These are phyloP conservation scores for Pogoniulus pusillus DNA, from an alignment of 2,797 vertebrate species.

Conservation along the genomic window DNA sequence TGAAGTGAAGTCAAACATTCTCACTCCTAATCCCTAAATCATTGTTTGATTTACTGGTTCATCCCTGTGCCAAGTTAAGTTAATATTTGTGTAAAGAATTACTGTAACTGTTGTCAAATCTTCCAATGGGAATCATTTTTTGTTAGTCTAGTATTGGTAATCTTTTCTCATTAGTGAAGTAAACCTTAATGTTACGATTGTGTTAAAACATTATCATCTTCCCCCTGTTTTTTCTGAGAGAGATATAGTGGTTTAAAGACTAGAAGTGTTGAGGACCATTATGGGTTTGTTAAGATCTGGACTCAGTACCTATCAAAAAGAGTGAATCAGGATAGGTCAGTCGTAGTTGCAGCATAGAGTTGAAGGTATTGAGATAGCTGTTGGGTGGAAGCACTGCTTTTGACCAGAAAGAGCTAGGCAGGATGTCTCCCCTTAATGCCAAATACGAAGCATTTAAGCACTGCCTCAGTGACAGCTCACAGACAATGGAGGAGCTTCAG, in stretches of 20 bases:
- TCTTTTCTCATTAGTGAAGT: not conserved
- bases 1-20: not conserved
- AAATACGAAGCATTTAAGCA: not conserved
- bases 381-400: not conserved
- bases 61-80: not conserved
- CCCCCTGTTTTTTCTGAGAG: not conserved
- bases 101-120: not conserved
- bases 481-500: not conserved
- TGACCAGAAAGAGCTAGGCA: constrained; percentile 4
- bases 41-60: not conserved
- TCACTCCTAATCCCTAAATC: not conserved
- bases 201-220: not conserved
- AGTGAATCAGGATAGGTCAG: not conserved
- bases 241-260: not conserved
- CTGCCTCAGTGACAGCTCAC: not conserved
- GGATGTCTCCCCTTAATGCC: not conserved
- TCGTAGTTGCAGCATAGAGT: not conserved
- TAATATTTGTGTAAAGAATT: not conserved
- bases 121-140: not conserved
- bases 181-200: not conserved
- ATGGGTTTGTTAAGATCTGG: not conserved
- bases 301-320: not conserved
- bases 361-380: constrained; percentile 19
- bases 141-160: not conserved
- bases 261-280: not conserved